A percentile compares a stretch with the other conserved stretches of the same genome.
Evolutionary conservation across 2,797 vertebrate genomes (phyloP).

Genomic region (Lepilemur septentrionalis): DNA sequence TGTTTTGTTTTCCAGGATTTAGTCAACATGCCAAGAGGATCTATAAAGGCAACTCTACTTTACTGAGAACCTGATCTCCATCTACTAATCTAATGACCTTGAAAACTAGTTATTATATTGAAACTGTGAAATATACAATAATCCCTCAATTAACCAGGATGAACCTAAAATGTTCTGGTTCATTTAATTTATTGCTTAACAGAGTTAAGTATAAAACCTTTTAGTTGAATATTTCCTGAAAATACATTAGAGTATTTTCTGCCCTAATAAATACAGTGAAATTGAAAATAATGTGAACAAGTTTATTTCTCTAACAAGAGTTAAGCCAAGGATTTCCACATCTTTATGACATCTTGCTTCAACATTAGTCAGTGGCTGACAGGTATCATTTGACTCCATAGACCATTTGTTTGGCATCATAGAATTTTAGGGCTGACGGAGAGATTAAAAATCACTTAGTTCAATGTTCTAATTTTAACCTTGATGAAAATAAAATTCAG

Average conservation of each 20-base stretch:
- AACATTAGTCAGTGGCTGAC: background rate
- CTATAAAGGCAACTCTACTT: background rate
- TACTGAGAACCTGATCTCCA: background rate
- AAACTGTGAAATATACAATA: slow-evolving; percentile 60
- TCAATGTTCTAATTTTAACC: slow-evolving; percentile 44
- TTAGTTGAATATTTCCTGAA: slow-evolving; percentile 48
- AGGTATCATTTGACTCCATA: background rate
- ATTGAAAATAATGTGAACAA: background rate
- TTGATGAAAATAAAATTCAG: slow-evolving; percentile 18
- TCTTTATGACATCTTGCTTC: background rate
- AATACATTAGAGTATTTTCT: background rate
- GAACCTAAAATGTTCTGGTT: slow-evolving; percentile 61
- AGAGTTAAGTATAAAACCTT: slow-evolving; percentile 44
- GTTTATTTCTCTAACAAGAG: background rate
- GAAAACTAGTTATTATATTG: slow-evolving; percentile 44
- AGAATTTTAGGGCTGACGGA: slow-evolving; percentile 35
- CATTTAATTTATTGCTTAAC: slow-evolving; percentile 60
- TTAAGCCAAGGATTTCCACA: background rate
- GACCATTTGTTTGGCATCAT: background rate
- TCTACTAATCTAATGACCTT: slow-evolving; percentile 52
- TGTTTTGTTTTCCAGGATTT: background rate
- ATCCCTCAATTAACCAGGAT: slow-evolving; percentile 63
- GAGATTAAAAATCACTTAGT: slow-evolving; percentile 15
- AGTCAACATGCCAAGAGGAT: background rate
- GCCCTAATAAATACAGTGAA: slow-evolving; percentile 5